phyloP scores from a whole-genome alignment of 2,888 invertebrate species.

The Idaea dimidiata region DNA sequence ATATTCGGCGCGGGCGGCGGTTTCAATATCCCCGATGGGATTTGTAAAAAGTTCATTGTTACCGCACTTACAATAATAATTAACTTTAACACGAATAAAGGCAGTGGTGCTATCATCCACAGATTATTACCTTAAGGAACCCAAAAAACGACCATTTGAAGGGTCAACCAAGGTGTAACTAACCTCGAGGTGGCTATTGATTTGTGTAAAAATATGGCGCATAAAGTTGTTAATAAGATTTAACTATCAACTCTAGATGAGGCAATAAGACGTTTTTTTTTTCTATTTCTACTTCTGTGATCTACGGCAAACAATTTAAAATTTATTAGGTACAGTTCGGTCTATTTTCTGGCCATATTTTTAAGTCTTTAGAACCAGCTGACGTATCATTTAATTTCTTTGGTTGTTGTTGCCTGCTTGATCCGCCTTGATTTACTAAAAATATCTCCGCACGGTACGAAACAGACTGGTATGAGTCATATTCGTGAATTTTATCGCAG shows the following conservation, averaged over 20 bases:
- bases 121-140: not conserved
- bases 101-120: too few species aligned
- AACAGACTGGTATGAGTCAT: not conserved
- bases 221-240: not conserved
- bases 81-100: too few species aligned
- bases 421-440: not conserved
- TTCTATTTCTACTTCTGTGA: too few species aligned
- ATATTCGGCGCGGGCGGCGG: too few species aligned
- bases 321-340: too few species aligned
- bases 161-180: constrained; percentile 24
- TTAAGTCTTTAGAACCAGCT: too few species aligned
- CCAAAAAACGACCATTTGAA: constrained; percentile 17
- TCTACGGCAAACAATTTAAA: too few species aligned
- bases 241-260: not conserved
- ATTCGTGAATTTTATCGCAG: not conserved
- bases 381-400: not conserved
- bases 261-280: not conserved
- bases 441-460: not conserved
- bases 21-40: too few species aligned
- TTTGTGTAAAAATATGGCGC: not conserved
- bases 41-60: too few species aligned
- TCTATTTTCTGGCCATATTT: too few species aligned
- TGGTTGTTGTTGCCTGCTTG: not conserved
- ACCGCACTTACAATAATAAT: too few species aligned
- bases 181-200: not conserved